phyloP scores from a whole-genome alignment of 2,888 invertebrate genomes.

The Diaprepes abbreviatus region DNA sequence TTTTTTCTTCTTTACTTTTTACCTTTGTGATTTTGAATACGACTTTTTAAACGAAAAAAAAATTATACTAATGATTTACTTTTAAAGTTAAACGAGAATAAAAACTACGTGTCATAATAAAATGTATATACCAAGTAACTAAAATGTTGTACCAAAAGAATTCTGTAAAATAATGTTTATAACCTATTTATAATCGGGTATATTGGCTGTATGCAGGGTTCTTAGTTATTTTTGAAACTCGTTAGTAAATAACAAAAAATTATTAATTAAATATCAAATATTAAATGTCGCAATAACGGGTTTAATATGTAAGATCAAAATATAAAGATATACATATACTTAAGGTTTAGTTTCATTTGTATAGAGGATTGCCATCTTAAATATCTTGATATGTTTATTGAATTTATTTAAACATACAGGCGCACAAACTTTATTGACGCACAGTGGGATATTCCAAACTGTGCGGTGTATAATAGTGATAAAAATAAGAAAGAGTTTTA shows the following conservation, averaged over 20 bases:
- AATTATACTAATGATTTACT: too few relatives aligned
- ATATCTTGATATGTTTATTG: neutral
- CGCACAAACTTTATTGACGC: too few relatives aligned
- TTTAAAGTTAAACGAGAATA: neutral
- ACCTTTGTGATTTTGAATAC: too few relatives aligned
- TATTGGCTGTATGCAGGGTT: constrained; percentile 46
- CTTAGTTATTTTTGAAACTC: constrained; percentile 42
- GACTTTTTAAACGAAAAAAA: too few relatives aligned
- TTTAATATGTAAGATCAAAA: constrained; percentile 16
- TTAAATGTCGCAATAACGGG: constrained; percentile 19
- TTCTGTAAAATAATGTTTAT: constrained; percentile 49
- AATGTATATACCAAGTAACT: constrained; percentile 40
- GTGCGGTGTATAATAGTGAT: too few relatives aligned
- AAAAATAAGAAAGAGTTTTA: too few relatives aligned
- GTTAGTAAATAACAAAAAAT: constrained; percentile 22
- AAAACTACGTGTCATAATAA: constrained; percentile 2
- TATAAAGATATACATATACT: neutral
- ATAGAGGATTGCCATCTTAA: constrained; percentile 1
- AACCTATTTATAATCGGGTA: constrained; percentile 33
- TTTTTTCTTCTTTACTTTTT: too few relatives aligned
- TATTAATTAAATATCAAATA: constrained; percentile 12
- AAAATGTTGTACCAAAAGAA: constrained; percentile 65
- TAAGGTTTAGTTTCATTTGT: constrained; percentile 1
- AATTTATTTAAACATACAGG: too few relatives aligned
- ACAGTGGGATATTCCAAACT: too few relatives aligned